Base-by-base conservation (phyloP, 1,140 invertebrate genomes). In the Trichoplusia ni region DNA sequence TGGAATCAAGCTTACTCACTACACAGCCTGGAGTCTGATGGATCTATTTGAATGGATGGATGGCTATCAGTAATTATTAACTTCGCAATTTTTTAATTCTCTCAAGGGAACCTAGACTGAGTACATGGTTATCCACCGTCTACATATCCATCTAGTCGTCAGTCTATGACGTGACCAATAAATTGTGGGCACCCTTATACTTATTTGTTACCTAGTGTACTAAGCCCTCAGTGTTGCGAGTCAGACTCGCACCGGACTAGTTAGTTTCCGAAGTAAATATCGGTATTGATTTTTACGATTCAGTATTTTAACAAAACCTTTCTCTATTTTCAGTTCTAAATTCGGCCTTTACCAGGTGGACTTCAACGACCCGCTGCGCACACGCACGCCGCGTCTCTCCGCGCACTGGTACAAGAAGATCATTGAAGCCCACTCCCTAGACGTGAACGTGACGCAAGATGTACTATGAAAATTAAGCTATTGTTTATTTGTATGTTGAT, bases 321-420 rank as follows among this genome's bases (percentile, higher is more conserved):
- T 13, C 47, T 71, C 84, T 16, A n/a, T 16, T n/a, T 27, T 38
- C 80, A 92, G 92, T 1, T 86, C 92, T 69, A 93, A 91, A 65
- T 96, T 95, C 81, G 95, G 95, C 1, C 73, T 96, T 0, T 93
- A 94, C 67, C 88, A 92, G 16, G 94, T 96, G 1, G 92, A 96
- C 77, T 96, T 96, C 65, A 87, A 71, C 0, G 90, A 94, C 64
- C 91, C 93, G 0, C 76, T 92, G 0, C 91, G 93, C 49, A 91
- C 88, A 0, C 91, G 95, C 60, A 94, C 91, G 0, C 92, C 92
- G 0, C 95, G 95, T 72, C 85, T 91, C 8, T 96, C 95, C 2
- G 91, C 93, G 0, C 29, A 58, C 0, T 81, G 74, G 31, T 81
- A 75, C 53, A 44, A 54, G 0, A 59, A 51, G 6, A 42, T 81